phyloP scores from a whole-genome alignment of 2,888 invertebrate genomes.

The Napeogenes inachia region DNA sequence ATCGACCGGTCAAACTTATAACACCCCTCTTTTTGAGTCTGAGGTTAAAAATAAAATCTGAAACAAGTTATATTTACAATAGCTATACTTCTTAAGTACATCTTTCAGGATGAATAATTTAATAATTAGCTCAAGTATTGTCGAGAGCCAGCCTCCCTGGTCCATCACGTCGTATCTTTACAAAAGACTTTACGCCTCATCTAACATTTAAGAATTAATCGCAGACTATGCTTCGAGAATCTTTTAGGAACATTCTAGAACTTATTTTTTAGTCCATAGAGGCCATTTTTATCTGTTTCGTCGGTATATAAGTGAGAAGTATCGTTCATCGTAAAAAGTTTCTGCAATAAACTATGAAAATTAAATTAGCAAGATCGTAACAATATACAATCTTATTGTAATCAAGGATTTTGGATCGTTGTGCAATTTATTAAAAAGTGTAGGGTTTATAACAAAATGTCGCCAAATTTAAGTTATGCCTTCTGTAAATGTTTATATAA shows the following conservation, averaged over 20 bases:
- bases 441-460: too few species aligned
- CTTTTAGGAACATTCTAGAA: not conserved
- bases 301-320: conserved; percentile 32
- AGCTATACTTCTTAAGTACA: not conserved
- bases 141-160: conserved; percentile 15
- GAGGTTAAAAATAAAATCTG: too few species aligned
- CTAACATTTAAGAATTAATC: conserved; percentile 71
- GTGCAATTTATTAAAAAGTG: too few species aligned
- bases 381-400: conserved; percentile 26
- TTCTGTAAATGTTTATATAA: too few species aligned
- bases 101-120: conserved; percentile 4
- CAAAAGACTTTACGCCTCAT: conserved; percentile 47
- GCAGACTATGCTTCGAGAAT: conserved; percentile 33
- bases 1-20: too few species aligned
- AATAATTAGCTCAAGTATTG: conserved; percentile 21
- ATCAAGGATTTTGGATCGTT: conserved; percentile 11
- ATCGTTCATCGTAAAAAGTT: conserved; percentile 68
- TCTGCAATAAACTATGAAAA: conserved; percentile 60
- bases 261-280: conserved; percentile 1
- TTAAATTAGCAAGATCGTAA: conserved; percentile 51
- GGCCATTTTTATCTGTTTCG: conserved; percentile 2
- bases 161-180: conserved; percentile 29
- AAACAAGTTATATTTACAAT: too few species aligned
- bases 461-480: too few species aligned
- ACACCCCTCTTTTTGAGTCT: too few species aligned